A percentile compares a stretch with the other conserved stretches of the same genome.
These are phyloP conservation scores for Parus major DNA, from an alignment of 2,113 vertebrate genomes.

Conservation along the genomic window DNA sequence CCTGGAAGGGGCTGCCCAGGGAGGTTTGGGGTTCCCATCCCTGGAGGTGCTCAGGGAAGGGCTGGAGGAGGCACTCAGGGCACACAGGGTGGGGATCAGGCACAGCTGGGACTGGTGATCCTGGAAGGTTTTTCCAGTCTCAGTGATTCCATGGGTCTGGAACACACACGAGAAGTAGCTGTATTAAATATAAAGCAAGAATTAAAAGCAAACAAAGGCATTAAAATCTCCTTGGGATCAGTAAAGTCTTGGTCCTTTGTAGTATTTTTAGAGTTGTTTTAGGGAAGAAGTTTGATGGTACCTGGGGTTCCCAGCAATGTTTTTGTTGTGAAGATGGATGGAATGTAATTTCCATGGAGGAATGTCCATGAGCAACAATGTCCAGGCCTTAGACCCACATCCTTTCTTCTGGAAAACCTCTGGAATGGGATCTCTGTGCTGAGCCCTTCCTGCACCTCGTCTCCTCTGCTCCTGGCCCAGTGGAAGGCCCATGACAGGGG, in stretches of 20 bases:
- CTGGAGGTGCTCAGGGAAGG: not conserved
- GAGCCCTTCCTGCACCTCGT: not conserved
- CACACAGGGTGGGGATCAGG: fast-evolving
- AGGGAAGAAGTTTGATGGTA: not conserved
- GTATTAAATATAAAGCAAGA: not conserved
- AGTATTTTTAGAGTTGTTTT: not conserved
- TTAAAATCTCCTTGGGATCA: not conserved
- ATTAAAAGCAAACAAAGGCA: not conserved
- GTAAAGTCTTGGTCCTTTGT: not conserved
- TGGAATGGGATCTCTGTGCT: no score
- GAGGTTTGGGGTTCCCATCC: not conserved
- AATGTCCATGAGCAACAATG: not conserved
- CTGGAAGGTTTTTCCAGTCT: not conserved
- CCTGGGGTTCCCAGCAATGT: not conserved
- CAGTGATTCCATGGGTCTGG: not conserved
- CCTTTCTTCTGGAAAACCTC: not conserved
- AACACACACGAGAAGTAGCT: fast-evolving
- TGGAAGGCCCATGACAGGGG: not conserved
- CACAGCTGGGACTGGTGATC: not conserved
- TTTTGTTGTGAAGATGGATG: not conserved
- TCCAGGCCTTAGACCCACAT: not conserved
- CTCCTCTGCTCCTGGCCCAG: not conserved
- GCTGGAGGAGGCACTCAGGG: fast-evolving
- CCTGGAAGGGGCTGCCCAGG: not conserved
- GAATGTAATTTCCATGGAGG: not conserved